phyloP scores from a whole-genome alignment of 2,797 vertebrate species.

The Xyrichtys novacula region DNA sequence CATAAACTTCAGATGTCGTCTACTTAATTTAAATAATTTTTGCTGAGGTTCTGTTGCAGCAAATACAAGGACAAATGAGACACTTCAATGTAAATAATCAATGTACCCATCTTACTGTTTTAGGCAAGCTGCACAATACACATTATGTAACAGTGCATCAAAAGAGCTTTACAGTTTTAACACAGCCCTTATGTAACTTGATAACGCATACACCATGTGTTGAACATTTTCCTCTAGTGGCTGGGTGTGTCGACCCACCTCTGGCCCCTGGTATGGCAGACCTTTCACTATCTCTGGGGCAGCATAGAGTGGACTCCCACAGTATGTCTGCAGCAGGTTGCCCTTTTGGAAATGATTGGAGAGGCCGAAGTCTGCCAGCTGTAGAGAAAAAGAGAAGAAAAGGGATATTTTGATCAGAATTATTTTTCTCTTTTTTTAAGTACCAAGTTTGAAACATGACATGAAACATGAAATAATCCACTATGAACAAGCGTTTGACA shows the following conservation, averaged over 20 bases:
- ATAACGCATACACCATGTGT: not conserved
- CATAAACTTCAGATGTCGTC: no score
- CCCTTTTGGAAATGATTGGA: conserved; percentile 81
- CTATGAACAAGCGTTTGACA: no score
- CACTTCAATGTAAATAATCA: no score
- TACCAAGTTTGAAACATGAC: no score
- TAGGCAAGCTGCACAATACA: not conserved
- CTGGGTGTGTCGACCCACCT: conserved; percentile 72
- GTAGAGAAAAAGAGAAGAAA: conserved; percentile 31
- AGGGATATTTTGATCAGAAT: conserved; percentile 6
- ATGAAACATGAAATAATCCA: no score
- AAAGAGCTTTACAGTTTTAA: not conserved
- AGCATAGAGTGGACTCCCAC: conserved; percentile 88
- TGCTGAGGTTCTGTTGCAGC: no score
- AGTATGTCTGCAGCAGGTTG: conserved; percentile 84
- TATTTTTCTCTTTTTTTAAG: no score
- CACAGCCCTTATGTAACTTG: not conserved
- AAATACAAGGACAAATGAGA: no score
- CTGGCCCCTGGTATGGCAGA: conserved; percentile 86
- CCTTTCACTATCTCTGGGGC: conserved; percentile 89
- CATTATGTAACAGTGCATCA: not conserved
- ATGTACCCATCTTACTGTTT: not conserved
- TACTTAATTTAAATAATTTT: no score
- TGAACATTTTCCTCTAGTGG: not conserved
- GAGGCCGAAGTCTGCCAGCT: conserved; percentile 88